Evolutionary conservation across 1,140 invertebrate genomes (phyloP), one percentile per base, ranked within the genome.

Genomic region (Trypoxylus dichotomus): DNA sequence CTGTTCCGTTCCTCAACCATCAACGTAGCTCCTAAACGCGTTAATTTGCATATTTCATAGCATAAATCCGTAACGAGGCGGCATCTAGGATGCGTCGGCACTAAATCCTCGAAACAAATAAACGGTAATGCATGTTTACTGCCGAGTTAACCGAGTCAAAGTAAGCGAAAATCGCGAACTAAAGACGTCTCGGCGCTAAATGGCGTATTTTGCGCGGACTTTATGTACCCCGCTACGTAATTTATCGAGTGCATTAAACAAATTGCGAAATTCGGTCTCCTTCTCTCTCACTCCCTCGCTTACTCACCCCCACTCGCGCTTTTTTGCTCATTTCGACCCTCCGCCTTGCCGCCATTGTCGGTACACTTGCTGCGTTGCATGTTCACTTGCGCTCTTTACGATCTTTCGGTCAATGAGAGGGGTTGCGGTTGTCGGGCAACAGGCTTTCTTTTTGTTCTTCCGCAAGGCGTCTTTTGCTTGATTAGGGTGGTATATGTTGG

Each of bases 241-340:
- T 54, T 54, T 54, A 54, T 54, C 47, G 47, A 54, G 15, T 54
- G 47, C 47, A 54, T 54, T 54, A 54, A 54, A 54, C 47, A 54
- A 54, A 54, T 54, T 54, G 47, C 47, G 47, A 54, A 54, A 54
- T 54, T 54, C 47, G 47, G 47, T 54, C 47, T 54, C n/a, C n/a
- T n/a, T n/a, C 47, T 54, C 47, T n/a, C 19, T 54, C 2, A 37
- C 32, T 37, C 32, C 10, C 32, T 37, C 3, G n/a, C n/a, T n/a
- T n/a, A n/a, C n/a, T n/a, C 32, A 37, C 10, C 32, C 10, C 32
- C 32, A 7, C 32, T 8, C 32, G n/a, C n/a, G n/a, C n/a, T n/a
- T 43, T 54, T 19, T 54, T 54, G 15, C 19, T 54, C 19, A 15
- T 54, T 19, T 6, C 47, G 0, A 1, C 47, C 47, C 47, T 54